phyloP scores from a whole-genome alignment of 2,113 vertebrate species.

The Psittacula cyanocephala region DNA sequence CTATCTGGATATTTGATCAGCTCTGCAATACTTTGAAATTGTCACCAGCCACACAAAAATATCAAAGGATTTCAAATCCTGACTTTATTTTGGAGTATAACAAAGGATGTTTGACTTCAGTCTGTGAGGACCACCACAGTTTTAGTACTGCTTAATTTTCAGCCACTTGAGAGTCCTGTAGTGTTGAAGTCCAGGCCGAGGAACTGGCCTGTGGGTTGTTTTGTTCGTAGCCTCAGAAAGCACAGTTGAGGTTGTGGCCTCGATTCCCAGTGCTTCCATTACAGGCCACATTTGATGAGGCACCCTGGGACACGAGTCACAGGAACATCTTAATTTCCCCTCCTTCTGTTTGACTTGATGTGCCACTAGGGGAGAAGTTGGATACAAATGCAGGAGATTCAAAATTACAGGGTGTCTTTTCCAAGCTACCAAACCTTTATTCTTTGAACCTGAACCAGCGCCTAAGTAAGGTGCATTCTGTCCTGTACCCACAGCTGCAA shows the following conservation, averaged over 20 bases:
- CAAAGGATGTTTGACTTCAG: not conserved
- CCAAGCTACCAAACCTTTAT: not conserved
- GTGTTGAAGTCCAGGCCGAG: not conserved
- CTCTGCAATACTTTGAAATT: not conserved
- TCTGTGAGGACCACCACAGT: not conserved
- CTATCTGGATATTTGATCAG: not conserved
- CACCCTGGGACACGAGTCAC: not conserved
- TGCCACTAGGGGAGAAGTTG: not conserved
- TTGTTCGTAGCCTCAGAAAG: not conserved
- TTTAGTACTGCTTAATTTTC: not conserved
- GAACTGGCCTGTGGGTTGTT: not conserved
- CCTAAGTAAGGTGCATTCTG: not conserved
- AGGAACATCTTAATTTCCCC: not conserved
- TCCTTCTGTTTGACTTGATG: accelerated
- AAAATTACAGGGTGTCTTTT: not conserved
- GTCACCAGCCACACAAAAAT: not conserved
- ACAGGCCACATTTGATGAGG: not conserved
- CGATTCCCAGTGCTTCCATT: not conserved
- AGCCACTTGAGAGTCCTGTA: not conserved
- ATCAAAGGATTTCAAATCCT: not conserved
- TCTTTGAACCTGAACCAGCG: not conserved
- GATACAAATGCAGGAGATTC: not conserved
- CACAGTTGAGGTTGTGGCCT: not conserved
- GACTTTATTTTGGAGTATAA: not conserved
- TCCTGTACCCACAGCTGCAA: not conserved